Base-by-base conservation (phyloP, 2,113 vertebrate genomes). In the Myotis brandtii region DNA sequence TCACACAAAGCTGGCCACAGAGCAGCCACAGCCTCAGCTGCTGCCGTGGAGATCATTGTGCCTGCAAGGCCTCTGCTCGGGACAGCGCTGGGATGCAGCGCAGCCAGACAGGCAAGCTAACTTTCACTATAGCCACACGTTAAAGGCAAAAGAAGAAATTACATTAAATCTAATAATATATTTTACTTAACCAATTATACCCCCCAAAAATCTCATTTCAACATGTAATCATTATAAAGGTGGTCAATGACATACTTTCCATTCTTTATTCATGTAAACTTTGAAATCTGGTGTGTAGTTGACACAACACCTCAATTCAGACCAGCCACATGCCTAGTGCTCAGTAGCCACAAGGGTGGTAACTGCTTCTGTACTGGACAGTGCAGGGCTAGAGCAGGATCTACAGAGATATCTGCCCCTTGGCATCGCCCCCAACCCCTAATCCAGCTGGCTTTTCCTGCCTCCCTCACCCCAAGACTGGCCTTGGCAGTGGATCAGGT, bases 61-160 rank as follows among this genome's bases (percentile, higher is more conserved):
- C 37, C 56, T 37, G 30, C 27, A 4, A 40, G 40, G 18, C 9
- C 34, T 2, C 69, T n/a, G 4, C 48, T 88, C 76, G 13, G n/a
- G 64, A 7, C 17, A 21, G 48, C 0, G 0, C 6, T 25, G 27
- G 25, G 32, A 1, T 16, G 1, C 10, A 46, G 25, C 5, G 0
- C 25, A 23, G 17, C 27, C n/a, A 54, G 8, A 5, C 0, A 1
- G 12, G 2, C 20, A 17, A 9, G n/a, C 70, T 64, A 9, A 6
- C 11, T 89, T 34, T 32, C 34, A 16, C 9, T n/a, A 12, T 5
- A 43, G 54, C 32, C 75, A 62, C 27, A 40, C 46, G 43, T 91
- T 69, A 12, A 80, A 62, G 30, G 62, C 32, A 30, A 52, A n/a
- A 37, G 66, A 32, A 76, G 52, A 27, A 11, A 20, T 77, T 18